Conservation (phyloP, 2,113 vertebrate genomes). For the Tyrannus savana region DNA sequence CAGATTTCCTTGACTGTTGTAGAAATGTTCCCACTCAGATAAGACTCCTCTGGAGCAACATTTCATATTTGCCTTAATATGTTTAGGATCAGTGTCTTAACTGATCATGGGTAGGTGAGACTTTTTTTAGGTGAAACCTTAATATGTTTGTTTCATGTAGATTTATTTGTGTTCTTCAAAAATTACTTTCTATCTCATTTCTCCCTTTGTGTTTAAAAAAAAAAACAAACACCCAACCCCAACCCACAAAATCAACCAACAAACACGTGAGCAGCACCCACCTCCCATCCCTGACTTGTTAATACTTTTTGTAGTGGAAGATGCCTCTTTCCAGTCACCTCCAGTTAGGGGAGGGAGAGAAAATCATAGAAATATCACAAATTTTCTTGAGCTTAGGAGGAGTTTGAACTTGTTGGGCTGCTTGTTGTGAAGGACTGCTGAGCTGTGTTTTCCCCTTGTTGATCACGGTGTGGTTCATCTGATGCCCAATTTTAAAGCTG, state of each 20-base stretch:
- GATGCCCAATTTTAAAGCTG: not conserved
- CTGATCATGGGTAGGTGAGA: not conserved
- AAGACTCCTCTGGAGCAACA: constrained; percentile 34
- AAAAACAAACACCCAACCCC: no score
- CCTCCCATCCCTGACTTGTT: not conserved
- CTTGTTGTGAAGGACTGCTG: not conserved
- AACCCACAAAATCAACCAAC: not conserved
- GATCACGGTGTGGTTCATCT: not conserved
- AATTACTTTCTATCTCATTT: not conserved
- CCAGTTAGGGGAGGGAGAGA: not conserved
- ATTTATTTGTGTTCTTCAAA: not conserved
- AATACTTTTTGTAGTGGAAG: not conserved
- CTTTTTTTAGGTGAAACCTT: not conserved
- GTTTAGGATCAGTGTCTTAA: constrained; percentile 9
- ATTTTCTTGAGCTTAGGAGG: not conserved
- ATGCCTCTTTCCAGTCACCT: not conserved
- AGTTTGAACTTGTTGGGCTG: not conserved
- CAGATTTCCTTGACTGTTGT: constrained; percentile 39
- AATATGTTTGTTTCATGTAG: not conserved
- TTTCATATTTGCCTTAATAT: constrained; percentile 34
- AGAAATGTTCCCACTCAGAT: constrained; percentile 65
- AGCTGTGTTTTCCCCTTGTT: not conserved
- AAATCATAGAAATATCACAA: not conserved
- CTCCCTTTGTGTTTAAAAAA: not conserved
- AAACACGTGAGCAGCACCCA: not conserved